A percentile compares a stretch with the other conserved stretches of the same genome.
phyloP scores from a whole-genome alignment of 2,113 vertebrate genomes.

The Platanista minor region DNA sequence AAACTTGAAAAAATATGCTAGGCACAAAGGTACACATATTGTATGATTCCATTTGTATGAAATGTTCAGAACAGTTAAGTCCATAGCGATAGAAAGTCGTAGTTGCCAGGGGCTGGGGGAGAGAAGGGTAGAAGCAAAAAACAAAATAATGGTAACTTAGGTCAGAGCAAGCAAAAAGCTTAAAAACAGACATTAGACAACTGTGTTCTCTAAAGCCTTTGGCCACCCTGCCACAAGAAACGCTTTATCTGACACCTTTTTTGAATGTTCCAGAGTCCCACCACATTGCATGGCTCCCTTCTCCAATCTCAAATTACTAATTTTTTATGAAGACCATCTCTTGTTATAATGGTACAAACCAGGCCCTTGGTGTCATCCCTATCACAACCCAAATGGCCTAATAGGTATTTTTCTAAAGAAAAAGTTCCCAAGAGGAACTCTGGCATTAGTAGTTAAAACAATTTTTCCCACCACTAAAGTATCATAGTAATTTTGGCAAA shows the following conservation, averaged over 20 bases:
- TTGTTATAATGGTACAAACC: background rate
- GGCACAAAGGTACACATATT: background rate
- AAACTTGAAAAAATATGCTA: background rate
- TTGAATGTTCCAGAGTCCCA: background rate
- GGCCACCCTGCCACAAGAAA: background rate
- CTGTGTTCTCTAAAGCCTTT: background rate
- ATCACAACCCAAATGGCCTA: background rate
- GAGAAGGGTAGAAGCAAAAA: too few relatives aligned
- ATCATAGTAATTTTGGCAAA: background rate
- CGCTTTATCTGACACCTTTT: background rate
- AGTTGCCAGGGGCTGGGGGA: too few relatives aligned
- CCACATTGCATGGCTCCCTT: accelerated
- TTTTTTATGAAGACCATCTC: background rate
- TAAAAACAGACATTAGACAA: background rate
- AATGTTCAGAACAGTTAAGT: background rate
- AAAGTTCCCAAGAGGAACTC: background rate
- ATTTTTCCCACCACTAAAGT: background rate
- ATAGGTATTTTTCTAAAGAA: background rate
- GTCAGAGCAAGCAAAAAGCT: background rate
- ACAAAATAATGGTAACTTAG: background rate
- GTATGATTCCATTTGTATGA: background rate
- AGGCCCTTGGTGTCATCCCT: background rate
- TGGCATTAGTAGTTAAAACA: background rate
- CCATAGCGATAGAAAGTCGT: background rate
- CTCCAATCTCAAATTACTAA: background rate